Conservation (phyloP, 2,888 invertebrate genomes). For the Thera obeliscata region DNA sequence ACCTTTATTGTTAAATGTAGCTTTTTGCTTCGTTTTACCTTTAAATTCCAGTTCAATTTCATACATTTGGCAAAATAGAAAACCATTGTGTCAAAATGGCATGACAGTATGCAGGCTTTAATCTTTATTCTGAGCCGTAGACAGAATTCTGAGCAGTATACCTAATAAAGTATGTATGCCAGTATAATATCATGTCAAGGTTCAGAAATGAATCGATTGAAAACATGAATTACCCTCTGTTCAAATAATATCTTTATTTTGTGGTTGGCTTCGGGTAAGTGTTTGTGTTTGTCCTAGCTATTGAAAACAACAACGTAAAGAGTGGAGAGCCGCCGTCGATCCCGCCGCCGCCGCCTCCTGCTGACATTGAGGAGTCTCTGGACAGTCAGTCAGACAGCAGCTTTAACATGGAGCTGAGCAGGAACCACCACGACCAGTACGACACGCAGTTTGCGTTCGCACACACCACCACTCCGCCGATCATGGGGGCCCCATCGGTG, state of each 20-base stretch:
- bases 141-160: too few relatives aligned
- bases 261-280: constrained; percentile 34
- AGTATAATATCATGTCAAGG: too few relatives aligned
- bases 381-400: constrained; percentile 78
- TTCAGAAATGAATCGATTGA: too few relatives aligned
- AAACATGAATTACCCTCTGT: too few relatives aligned
- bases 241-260: background rate
- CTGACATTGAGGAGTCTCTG: constrained; percentile 61
- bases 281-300: constrained; percentile 43
- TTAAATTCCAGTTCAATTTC: too few relatives aligned
- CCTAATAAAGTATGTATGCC: too few relatives aligned
- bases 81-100: too few relatives aligned
- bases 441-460: constrained; percentile 86
- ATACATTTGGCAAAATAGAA: too few relatives aligned
- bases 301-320: constrained; percentile 69
- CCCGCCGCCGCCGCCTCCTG: constrained; percentile 83
- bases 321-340: constrained; percentile 75
- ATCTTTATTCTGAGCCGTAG: too few relatives aligned
- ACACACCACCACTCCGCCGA: constrained; percentile 36
- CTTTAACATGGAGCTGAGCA: constrained; percentile 89
- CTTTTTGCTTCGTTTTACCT: too few relatives aligned
- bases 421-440: constrained; percentile 89
- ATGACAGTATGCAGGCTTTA: too few relatives aligned
- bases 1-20: too few relatives aligned
- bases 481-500: constrained; percentile 58